phyloP scores from a whole-genome alignment of 2,797 vertebrate species.

The Heteromormyrus szaboi region DNA sequence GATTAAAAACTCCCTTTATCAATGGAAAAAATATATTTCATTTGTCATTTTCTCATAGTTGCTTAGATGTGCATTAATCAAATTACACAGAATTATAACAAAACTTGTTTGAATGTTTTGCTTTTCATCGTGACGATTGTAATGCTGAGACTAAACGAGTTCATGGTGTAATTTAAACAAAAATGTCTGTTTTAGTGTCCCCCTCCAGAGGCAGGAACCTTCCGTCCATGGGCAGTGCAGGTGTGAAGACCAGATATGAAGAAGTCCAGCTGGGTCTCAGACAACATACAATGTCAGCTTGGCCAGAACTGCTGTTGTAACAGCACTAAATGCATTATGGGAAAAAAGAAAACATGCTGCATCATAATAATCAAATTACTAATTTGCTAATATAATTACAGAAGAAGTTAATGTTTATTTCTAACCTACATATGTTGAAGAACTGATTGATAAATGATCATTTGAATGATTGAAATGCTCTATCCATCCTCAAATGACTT shows the following conservation, averaged over 20 bases:
- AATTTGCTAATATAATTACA: neutral
- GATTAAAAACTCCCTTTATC: neutral
- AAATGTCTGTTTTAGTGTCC: conserved; percentile 61
- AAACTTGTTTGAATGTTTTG: neutral
- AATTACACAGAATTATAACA: neutral
- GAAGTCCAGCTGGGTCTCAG: neutral
- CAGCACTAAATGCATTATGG: neutral
- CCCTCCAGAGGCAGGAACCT: conserved; percentile 65
- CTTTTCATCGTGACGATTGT: neutral
- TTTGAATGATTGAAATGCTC: neutral
- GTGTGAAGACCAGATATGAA: conserved; percentile 49
- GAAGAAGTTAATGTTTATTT: neutral
- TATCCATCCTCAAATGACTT: neutral
- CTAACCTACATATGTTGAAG: neutral
- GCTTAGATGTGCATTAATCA: neutral
- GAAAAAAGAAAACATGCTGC: neutral
- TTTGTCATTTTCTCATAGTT: neutral
- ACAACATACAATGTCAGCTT: too few species aligned
- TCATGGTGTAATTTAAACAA: neutral
- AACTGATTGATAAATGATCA: neutral
- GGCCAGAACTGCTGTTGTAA: neutral
- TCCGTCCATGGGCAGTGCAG: conserved; percentile 76
- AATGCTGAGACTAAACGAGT: neutral
- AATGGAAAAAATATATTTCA: neutral
- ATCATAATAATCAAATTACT: neutral